Conservation (phyloP, 2,888 invertebrate genomes). For the Glaucopsyche alexis region DNA sequence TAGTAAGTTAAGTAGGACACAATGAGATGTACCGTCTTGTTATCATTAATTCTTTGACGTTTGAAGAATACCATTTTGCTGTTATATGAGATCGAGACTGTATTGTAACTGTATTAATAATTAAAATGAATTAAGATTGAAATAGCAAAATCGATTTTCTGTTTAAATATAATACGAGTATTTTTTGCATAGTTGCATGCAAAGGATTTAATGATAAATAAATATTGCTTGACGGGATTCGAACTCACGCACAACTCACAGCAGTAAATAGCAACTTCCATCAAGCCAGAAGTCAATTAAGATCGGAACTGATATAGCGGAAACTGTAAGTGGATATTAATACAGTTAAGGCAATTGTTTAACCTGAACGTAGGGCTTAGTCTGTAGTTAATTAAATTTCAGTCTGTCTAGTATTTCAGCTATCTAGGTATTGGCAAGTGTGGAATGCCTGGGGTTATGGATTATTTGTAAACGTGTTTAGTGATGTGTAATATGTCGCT, state of each 20-base stretch:
- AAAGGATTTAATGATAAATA: no score
- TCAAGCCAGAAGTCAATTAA: constrained; percentile 39
- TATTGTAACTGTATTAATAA: no score
- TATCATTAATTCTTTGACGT: no score
- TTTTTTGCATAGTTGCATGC: no score
- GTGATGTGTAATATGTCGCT: neutral
- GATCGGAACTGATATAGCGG: constrained; percentile 49
- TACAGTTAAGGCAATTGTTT: constrained; percentile 42
- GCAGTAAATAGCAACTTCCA: neutral
- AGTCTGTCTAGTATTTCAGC: constrained; percentile 62
- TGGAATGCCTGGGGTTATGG: constrained; percentile 13
- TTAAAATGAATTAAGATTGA: no score
- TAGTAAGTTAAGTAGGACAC: no score
- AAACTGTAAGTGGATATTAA: constrained; percentile 17
- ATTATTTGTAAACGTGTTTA: constrained; percentile 4
- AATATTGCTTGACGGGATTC: neutral
- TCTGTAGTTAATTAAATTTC: constrained; percentile 68
- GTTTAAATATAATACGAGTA: no score
- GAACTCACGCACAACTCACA: neutral
- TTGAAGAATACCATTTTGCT: no score
- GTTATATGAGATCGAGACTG: no score
- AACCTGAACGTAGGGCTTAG: constrained; percentile 15
- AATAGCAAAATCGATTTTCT: no score
- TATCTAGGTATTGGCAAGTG: constrained; percentile 42
- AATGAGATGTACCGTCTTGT: no score